Base-by-base conservation (phyloP, 2,888 invertebrate species). In the Epiperipatus broadwayi region DNA sequence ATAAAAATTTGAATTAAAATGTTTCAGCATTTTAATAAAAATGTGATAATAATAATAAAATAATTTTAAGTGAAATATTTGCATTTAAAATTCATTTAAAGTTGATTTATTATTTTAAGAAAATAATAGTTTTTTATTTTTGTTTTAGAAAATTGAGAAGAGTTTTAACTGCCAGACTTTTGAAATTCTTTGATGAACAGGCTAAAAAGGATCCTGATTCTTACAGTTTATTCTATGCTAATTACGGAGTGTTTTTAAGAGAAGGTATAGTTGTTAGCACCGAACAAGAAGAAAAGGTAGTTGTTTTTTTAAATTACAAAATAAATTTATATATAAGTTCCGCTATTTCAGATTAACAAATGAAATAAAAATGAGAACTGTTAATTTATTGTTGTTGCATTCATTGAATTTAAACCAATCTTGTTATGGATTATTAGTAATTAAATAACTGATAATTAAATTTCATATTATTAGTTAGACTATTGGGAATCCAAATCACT, bases 181-280 rank as follows among this genome's bases (percentile, higher is more conserved):
- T 91, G 2, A 78, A 81, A 50, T 91, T 79, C 55, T 67, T 93
- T 47, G 68, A 75, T 47, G 87, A 91, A 3, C 75, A 76, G 57
- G 68, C 85, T 15, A 74, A 71, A 43, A 91, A 91, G 54, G 76
- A 87, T 50, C 68, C 73, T 0, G 72, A 72, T 4, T 75, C 75
- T 33, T 95, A 77, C 58, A 70, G 73, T 39, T 68, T 74, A 32
- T 95, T 95, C 60, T 91, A 89, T 58, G 72, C 72, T 43, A 87
- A 91, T 51, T 93, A 91, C 55, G 79, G 80, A 1, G 60, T 91
- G 39, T 95, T 89, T 57, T 68, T 95, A 37, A 85, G 93, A 55
- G 93, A 95, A 62, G 95, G 91, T 25, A 84, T 95, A 52, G 77
- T 93, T 22, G 79, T 78, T 2, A 75, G 77, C 46, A 68, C 71